phyloP scores from a whole-genome alignment of 2,113 vertebrate genomes.

The Podiceps cristatus region DNA sequence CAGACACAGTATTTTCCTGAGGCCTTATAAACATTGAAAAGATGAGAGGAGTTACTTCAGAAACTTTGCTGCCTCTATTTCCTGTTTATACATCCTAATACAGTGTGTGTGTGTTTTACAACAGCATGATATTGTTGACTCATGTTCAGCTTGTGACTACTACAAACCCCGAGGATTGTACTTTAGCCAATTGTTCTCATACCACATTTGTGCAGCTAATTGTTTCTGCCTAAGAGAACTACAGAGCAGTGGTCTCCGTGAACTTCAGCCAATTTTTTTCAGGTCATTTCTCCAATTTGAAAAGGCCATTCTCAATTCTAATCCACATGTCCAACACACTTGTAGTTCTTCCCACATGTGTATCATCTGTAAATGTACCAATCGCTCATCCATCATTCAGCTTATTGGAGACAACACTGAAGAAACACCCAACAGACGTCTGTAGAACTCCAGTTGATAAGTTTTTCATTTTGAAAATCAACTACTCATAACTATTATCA shows the following conservation, averaged over 20 bases:
- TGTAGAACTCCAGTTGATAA: not conserved
- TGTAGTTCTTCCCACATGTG: not conserved
- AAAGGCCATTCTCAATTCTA: not conserved
- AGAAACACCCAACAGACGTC: rapidly evolving
- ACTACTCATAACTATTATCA: not conserved
- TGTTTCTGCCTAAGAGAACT: not conserved
- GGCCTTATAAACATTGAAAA: not conserved
- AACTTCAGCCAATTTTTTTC: not conserved
- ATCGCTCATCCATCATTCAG: rapidly evolving
- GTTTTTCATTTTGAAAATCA: not conserved
- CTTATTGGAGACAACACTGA: not conserved
- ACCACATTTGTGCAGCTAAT: not conserved
- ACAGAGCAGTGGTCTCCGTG: not conserved
- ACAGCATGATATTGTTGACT: slow-evolving; percentile 26
- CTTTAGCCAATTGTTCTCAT: not conserved
- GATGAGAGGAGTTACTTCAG: not conserved
- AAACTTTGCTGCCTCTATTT: not conserved
- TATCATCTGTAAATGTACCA: not conserved
- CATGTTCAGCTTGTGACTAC: slow-evolving; percentile 61
- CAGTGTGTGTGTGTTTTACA: slow-evolving; percentile 17
- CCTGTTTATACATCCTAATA: slow-evolving; percentile 22
- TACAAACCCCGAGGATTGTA: not conserved
- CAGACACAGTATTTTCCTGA: not conserved
- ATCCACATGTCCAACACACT: not conserved
- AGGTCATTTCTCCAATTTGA: not conserved